These are phyloP conservation scores for Perca fluviatilis DNA, from an alignment of 2,113 vertebrate species.

Conservation along the genomic window DNA sequence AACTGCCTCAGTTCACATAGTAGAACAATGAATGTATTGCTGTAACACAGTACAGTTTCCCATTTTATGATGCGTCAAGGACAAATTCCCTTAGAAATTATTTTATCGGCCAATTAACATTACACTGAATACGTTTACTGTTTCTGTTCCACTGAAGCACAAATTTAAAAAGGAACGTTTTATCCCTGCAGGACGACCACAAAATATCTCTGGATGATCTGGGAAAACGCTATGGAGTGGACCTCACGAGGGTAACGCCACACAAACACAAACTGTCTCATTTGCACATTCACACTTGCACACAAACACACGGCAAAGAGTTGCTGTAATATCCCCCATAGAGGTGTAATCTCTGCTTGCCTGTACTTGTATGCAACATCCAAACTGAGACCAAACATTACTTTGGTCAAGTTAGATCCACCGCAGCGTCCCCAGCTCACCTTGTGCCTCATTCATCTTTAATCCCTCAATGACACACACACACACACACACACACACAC, in stretches of 20 bases:
- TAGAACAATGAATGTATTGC: background rate
- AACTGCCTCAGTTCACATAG: background rate
- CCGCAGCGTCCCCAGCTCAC: slow-evolving; percentile 33
- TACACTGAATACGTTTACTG: background rate
- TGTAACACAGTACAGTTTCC: slow-evolving; percentile 2
- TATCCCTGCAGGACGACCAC: slow-evolving; percentile 90
- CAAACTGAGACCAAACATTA: slow-evolving; percentile 36
- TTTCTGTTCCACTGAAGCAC: background rate
- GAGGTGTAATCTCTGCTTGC: slow-evolving; percentile 50
- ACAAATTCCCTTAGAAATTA: background rate
- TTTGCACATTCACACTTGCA: slow-evolving; percentile 2
- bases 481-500: slow-evolving; percentile 32
- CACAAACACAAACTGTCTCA: slow-evolving; percentile 2
- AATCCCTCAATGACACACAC: slow-evolving; percentile 49
- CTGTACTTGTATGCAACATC: slow-evolving; percentile 25
- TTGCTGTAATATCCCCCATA: slow-evolving; percentile 10
- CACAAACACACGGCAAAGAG: slow-evolving; percentile 39
- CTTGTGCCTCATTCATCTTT: slow-evolving; percentile 55
- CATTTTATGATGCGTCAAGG: background rate
- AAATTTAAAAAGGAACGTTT: background rate
- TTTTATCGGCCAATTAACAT: slow-evolving; percentile 2
- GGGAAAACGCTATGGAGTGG: slow-evolving; percentile 89
- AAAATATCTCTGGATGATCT: slow-evolving; percentile 90
- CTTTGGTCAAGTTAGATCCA: slow-evolving; percentile 44
- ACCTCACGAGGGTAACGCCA: slow-evolving; percentile 86